phyloP scores from a whole-genome alignment of 64 coral and sea anemone genomes.

The Platygyra sinensis region DNA sequence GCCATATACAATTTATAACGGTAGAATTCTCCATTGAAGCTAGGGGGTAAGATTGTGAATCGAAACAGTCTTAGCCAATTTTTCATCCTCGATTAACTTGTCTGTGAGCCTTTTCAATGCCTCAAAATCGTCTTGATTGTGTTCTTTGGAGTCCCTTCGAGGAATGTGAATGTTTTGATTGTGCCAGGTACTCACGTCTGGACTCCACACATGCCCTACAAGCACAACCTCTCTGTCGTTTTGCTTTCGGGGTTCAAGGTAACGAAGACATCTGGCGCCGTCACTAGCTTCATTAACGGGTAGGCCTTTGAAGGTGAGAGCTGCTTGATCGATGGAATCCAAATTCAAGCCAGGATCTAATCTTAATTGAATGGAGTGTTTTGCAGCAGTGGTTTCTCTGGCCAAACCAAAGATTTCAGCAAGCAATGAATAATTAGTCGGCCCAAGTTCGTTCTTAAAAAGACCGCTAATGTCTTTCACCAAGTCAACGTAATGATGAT shows the following conservation, averaged over 20 bases:
- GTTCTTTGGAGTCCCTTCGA: neutral
- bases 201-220: conserved; percentile 36
- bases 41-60: conserved; percentile 53
- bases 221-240: conserved; percentile 33
- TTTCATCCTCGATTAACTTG: conserved; percentile 30
- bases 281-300: conserved; percentile 29
- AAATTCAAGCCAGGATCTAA: too few species aligned
- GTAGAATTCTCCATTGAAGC: conserved; percentile 33
- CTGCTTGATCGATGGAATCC: too few species aligned
- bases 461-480: too few species aligned
- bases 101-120: conserved; percentile 49
- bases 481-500: too few species aligned
- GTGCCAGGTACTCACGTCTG: conserved; percentile 22
- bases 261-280: conserved; percentile 46
- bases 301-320: conserved; percentile 9
- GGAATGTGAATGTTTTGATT: conserved; percentile 28
- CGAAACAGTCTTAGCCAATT: conserved; percentile 54
- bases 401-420: too few species aligned
- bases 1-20: conserved; percentile 46
- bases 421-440: too few species aligned
- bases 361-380: too few species aligned
- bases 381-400: too few species aligned
- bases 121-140: conserved; percentile 45
- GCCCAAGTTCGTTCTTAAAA: too few species aligned
- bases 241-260: conserved; percentile 51